Evolutionary conservation across 37 sponge, comb jelly and placozoan species (phyloP).

Genomic region (Aplysina aerophoba): DNA sequence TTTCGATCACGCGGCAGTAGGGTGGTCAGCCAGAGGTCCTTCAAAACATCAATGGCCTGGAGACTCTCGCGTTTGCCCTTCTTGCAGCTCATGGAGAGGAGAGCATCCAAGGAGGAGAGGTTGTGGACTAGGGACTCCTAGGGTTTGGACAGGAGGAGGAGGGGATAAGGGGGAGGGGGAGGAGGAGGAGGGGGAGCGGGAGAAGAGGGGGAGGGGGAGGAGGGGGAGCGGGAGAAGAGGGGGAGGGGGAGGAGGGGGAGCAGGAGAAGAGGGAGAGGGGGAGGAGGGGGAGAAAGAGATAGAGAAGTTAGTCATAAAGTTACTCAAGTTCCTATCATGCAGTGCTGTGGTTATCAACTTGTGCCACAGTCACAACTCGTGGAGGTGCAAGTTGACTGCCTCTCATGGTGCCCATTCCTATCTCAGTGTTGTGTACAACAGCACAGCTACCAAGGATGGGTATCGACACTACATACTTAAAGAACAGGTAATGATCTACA

Average conservation of each 20-base stretch:
- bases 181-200: background rate
- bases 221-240: background rate
- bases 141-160: no score
- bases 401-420: no score
- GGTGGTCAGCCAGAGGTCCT: conserved; percentile 80
- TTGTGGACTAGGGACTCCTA: conserved; percentile 96
- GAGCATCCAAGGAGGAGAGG: conserved; percentile 62
- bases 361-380: no score
- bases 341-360: no score
- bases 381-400: no score
- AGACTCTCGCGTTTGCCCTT: conserved; percentile 88
- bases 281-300: background rate
- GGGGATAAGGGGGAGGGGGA: background rate
- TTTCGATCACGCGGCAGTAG: conserved; percentile 91
- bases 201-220: background rate
- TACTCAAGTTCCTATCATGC: no score
- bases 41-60: conserved; percentile 67
- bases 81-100: conserved; percentile 85
- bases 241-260: background rate
- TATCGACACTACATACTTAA: no score
- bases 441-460: no score
- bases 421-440: no score
- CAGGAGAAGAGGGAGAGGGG: background rate
- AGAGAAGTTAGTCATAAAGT: background rate
- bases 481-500: no score